These are phyloP conservation scores for Anabas testudineus DNA, from an alignment of 2,797 vertebrate species.

Conservation along the genomic window DNA sequence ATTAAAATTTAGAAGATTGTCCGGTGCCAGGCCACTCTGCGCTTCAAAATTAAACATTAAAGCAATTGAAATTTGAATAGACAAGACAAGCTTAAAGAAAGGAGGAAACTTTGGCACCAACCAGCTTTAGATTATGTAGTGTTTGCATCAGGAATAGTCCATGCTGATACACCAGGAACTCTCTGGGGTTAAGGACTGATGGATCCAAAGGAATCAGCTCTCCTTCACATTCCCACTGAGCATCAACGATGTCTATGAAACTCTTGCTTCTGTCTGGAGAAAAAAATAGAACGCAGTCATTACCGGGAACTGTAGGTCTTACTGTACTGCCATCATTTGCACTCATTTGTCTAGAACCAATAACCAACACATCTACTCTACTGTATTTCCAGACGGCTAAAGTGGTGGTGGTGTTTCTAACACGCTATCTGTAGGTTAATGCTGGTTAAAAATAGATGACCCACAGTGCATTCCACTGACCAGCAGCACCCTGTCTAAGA, in stretches of 20 bases:
- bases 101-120: constrained; percentile 46
- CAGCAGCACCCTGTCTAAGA: constrained; percentile 36
- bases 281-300: constrained; percentile 15
- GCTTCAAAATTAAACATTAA: constrained; percentile 1
- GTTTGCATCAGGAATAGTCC: constrained; percentile 86
- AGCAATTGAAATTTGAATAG: background rate
- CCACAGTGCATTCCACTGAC: constrained; percentile 41
- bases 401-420: background rate
- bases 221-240: constrained; percentile 81
- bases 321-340: no score
- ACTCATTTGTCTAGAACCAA: no score
- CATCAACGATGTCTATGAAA: constrained; percentile 80
- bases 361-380: no score
- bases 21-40: background rate
- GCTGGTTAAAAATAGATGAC: background rate
- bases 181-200: constrained; percentile 83
- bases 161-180: constrained; percentile 88
- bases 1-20: constrained; percentile 1
- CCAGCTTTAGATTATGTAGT: constrained; percentile 81
- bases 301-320: background rate
- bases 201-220: constrained; percentile 77
- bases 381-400: no score
- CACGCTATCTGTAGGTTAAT: background rate
- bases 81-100: background rate
- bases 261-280: constrained; percentile 59